Percentiles rank a stretch among this genome's conserved stretches.
Evolutionary conservation across 2,888 invertebrate species (phyloP).

Genomic region (Coremacera marginata): DNA sequence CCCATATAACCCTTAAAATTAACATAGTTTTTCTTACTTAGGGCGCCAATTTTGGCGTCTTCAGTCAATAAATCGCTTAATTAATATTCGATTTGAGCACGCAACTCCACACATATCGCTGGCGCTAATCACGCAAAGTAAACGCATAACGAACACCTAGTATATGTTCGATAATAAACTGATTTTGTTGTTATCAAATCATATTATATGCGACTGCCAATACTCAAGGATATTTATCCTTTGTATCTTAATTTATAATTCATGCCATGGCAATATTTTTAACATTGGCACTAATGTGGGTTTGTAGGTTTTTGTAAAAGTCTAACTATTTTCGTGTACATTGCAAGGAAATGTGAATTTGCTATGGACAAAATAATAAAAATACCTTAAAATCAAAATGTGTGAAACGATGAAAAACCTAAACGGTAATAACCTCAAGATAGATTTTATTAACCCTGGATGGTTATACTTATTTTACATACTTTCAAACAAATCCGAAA

Average conservation of each 20-base stretch:
- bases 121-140: conserved; percentile 12
- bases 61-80: neutral
- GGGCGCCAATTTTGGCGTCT: conserved; percentile 1
- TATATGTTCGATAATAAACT: conserved; percentile 2
- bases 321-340: too few species aligned
- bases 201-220: neutral
- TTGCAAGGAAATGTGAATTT: too few species aligned
- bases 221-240: conserved; percentile 1
- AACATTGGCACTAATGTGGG: too few species aligned
- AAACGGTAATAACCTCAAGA: too few species aligned
- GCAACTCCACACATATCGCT: conserved; percentile 26
- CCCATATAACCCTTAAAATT: neutral
- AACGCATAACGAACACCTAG: neutral
- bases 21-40: neutral
- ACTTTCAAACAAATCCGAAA: too few species aligned
- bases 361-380: too few species aligned
- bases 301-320: too few species aligned
- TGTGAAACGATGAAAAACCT: too few species aligned
- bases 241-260: neutral
- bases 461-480: too few species aligned
- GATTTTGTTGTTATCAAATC: neutral
- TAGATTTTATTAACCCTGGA: too few species aligned
- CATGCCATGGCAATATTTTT: neutral
- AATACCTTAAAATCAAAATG: too few species aligned
- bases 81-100: neutral